Base-by-base conservation (phyloP, 2,113 vertebrate species). In the Gymnobelideus leadbeateri region DNA sequence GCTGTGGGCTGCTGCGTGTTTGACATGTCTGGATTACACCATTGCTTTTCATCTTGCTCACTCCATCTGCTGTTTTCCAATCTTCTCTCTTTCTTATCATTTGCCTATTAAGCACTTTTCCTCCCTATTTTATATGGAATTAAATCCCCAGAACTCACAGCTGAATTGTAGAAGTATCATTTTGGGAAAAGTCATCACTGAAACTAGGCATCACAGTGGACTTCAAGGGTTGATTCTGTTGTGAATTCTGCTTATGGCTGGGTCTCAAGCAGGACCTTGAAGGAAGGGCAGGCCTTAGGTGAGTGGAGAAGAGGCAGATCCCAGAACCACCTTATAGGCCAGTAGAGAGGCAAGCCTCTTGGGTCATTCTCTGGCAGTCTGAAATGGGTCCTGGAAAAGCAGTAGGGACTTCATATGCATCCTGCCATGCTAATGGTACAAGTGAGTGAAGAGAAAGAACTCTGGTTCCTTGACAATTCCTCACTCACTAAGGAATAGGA, bases 391-490 rank as follows among this genome's bases (percentile, higher is more conserved):
- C 50, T 94, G 46, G 28, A 57, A 61, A 11, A 19, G 24, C 0
- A 0, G 16, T 37, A 3, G 2, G 53, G 47, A 43, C 4, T 89
- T 23, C 0, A 77, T 23, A 19, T 24, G 14, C 3, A 43, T 37
- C 50, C 25, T 25, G 12, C 19, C 50, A 55, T 14, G 50, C 26
- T 7, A 2, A 25, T 23, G 14, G 37, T 50, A 14, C 8, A 8
- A 68, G 28, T 46, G 12, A 61, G 84, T 25, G 5, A 1, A 0
- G 47, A 49, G 14, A 28, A 46, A 43, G 1, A 19, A 14, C 54
- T 84, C 14, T 49, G 2, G 24, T 47, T 19, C 31, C 2, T 24
- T 23, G 55, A 19, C 43, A 11, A 23, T 8, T 24, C 19, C 51
- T 0, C 21, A 19, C 50, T 25, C 21, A 43, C 0, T 3, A 25